These are phyloP conservation scores for Poeciliopsis prolifica DNA, from an alignment of 2,113 vertebrate genomes.

Conservation along the genomic window DNA sequence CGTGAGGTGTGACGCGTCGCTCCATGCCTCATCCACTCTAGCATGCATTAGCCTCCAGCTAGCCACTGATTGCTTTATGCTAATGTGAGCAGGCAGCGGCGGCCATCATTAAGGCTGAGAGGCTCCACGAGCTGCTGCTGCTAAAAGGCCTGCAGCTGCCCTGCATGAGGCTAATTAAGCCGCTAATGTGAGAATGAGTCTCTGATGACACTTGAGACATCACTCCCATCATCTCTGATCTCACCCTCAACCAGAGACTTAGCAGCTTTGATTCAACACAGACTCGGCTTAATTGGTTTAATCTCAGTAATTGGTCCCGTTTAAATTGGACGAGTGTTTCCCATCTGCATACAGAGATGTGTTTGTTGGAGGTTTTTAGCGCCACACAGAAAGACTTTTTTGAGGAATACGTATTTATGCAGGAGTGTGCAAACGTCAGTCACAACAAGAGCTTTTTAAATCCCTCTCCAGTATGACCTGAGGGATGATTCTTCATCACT, in stretches of 20 bases:
- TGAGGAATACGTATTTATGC: background rate
- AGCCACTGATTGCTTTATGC: background rate
- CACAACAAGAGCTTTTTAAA: background rate
- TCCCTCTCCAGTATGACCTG: background rate
- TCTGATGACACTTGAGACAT: background rate
- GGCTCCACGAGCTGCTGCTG: background rate
- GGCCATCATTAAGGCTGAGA: background rate
- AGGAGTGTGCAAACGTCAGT: background rate
- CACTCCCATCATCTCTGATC: background rate
- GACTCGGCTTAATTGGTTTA: background rate
- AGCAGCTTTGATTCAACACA: background rate
- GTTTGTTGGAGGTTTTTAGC: background rate
- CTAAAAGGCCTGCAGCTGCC: constrained; percentile 8
- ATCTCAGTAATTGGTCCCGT: background rate
- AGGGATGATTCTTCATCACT: background rate
- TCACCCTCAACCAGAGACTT: background rate
- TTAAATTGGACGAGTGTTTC: background rate
- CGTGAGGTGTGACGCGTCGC: background rate
- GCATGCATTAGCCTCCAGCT: background rate
- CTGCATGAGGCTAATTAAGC: background rate
- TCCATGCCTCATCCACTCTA: constrained; percentile 4
- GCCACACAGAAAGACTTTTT: no score
- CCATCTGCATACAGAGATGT: background rate
- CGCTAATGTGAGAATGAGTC: constrained; percentile 17
- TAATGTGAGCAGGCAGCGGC: constrained; percentile 7